A percentile compares a stretch with the other conserved stretches of the same genome.
These are phyloP conservation scores for Drosophila trapezifrons DNA, from an alignment of 1,140 invertebrate species.

Conservation along the genomic window DNA sequence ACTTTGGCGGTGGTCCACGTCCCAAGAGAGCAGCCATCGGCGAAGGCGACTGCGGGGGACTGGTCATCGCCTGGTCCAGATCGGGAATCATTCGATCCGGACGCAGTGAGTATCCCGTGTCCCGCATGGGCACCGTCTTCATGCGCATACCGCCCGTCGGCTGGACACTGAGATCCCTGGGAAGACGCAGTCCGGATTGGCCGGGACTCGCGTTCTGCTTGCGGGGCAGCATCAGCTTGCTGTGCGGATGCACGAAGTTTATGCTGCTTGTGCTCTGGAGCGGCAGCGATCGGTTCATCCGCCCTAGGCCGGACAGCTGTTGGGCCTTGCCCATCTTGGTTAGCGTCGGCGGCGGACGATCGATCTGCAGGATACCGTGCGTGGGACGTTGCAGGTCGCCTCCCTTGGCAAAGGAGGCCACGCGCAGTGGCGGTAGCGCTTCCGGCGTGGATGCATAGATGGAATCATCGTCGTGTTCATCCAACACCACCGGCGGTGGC, in stretches of 20 bases:
- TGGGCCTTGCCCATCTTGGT: conserved; percentile 17
- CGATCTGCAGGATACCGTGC: conserved; percentile 59
- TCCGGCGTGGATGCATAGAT: conserved; percentile 14
- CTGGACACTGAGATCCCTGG: conserved; percentile 59
- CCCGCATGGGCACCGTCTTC: conserved; percentile 65
- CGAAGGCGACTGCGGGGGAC: conserved; percentile 65
- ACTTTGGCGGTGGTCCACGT: conserved; percentile 46
- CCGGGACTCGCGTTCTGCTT: conserved; percentile 27
- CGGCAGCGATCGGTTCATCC: conserved; percentile 46
- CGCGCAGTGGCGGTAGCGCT: conserved; percentile 50
- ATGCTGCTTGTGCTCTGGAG: conserved; percentile 64
- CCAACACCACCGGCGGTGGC: conserved; percentile 28
- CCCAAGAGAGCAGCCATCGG: conserved; percentile 17
- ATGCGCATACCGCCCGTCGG: conserved; percentile 47
- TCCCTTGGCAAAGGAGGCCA: conserved; percentile 56
- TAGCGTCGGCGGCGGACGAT: conserved; percentile 48
- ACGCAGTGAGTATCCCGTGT: conserved; percentile 66
- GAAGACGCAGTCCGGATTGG: conserved; percentile 37
- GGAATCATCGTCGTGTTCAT: conserved; percentile 7
- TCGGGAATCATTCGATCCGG: conserved; percentile 73
- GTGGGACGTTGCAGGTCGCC: conserved; percentile 27
- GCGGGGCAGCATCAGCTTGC: conserved; percentile 66
- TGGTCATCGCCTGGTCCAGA: conserved; percentile 52
- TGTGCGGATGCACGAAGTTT: conserved; percentile 66
- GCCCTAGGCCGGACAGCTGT: background rate